Base-by-base conservation (phyloP, 1,140 invertebrate genomes). In the Pachyrhynchus sulphureomaculatus region DNA sequence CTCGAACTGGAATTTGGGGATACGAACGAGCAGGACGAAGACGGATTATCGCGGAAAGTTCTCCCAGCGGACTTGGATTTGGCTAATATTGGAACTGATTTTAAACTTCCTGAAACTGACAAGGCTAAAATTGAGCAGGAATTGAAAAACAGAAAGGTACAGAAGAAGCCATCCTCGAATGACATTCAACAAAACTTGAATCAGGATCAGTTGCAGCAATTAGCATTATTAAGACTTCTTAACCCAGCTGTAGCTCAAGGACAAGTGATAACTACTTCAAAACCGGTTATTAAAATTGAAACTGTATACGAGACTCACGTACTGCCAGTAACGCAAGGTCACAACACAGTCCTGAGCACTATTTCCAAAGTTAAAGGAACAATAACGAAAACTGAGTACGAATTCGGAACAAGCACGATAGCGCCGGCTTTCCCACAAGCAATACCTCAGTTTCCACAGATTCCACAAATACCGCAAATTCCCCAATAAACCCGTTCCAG, bases 1-100 rank as follows among this genome's bases (percentile, higher is more conserved):
- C 77, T 93, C 44, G 89, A 94, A 72, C 75, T 93, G 10, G 89
- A 94, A 69, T 90, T 91, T 67, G 87, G 90, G 6, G 89, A 93
- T 67, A 87, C 91, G 24, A 87, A 90, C 66, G 83, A 88, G 62
- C 82, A 87, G 61, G 86, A 90, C 36, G 86, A 88, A 45, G 78
- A 79, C 6, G 85, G 86, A 37, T 76, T 83, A 13, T 81, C 84
- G 36, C 77, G 82, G 29, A 82, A 85, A 6, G 77, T 79, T 2
- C 84, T 88, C 6, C 83, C 81, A 13, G 71, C 81, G 10, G 60
- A 68, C n/a, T 51, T 59, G 34, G 86, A 88, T 44, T 61, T 88
- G 21, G 82, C 85, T 3, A 84, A 84, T 53, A 79, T 88, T 33
- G 86, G 86, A n/a, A 82, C 82, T 0, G 82, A 87, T 32, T 86